These are phyloP conservation scores for Camelus dromedarius DNA, from an alignment of 2,113 vertebrate species.

Conservation along the genomic window DNA sequence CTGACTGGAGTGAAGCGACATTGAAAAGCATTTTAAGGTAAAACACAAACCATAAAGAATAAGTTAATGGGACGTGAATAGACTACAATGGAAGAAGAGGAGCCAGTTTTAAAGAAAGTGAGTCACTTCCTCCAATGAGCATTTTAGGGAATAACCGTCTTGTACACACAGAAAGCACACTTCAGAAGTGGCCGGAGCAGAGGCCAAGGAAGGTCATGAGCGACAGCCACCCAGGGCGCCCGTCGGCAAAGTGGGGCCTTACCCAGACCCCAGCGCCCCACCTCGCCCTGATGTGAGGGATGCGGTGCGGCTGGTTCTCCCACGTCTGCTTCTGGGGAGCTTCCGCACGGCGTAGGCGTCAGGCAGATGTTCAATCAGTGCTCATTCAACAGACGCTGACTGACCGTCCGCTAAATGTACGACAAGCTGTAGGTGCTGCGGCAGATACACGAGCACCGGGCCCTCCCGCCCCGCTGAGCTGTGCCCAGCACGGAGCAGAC, in stretches of 20 bases:
- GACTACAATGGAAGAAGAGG: not conserved
- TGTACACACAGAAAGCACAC: not conserved
- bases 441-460: too few species aligned
- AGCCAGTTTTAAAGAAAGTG: not conserved
- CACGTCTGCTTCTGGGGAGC: not conserved
- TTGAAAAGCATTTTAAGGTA: not conserved
- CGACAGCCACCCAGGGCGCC: too few species aligned
- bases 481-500: accelerated
- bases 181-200: not conserved
- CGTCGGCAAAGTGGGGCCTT: not conserved
- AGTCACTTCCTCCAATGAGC: not conserved
- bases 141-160: not conserved
- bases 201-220: not conserved
- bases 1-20: not conserved
- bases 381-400: too few species aligned
- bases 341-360: not conserved
- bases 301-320: not conserved
- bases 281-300: not conserved
- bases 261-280: not conserved
- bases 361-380: not conserved
- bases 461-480: too few species aligned
- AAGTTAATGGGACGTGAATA: too few species aligned
- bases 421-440: too few species aligned
- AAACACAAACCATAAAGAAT: not conserved
- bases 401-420: not conserved